These are phyloP conservation scores for Zapornia atra DNA, from an alignment of 2,113 vertebrate species.

Conservation along the genomic window DNA sequence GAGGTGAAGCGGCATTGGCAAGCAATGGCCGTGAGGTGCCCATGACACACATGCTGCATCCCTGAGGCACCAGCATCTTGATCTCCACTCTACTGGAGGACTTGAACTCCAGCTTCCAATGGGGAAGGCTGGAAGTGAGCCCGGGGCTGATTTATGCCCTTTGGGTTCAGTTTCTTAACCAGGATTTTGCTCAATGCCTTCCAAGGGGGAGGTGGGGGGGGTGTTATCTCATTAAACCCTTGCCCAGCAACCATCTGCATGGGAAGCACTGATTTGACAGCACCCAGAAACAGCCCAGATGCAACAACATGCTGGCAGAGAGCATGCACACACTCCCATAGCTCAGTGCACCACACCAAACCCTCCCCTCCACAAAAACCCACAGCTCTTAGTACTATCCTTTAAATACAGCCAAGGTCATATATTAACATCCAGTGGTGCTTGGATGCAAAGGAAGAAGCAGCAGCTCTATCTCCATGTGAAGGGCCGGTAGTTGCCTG, in stretches of 20 bases:
- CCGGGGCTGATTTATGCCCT: background rate
- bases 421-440: rapidly evolving
- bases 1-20: background rate
- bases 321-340: background rate
- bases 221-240: background rate
- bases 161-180: background rate
- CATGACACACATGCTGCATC: background rate
- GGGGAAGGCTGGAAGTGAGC: background rate
- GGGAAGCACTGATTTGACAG: background rate
- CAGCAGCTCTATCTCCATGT: rapidly evolving
- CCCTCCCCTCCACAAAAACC: background rate
- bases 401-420: background rate
- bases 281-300: background rate
- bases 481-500: background rate
- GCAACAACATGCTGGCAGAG: background rate
- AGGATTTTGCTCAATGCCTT: background rate
- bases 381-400: background rate
- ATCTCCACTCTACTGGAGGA: background rate
- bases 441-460: background rate
- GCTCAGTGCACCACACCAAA: background rate
- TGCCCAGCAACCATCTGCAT: background rate
- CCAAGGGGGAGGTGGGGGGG: rapidly evolving
- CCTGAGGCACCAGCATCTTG: background rate
- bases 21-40: background rate
- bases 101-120: background rate